Conservation (phyloP, 2,113 vertebrate species). For the Leiothrix lutea region DNA sequence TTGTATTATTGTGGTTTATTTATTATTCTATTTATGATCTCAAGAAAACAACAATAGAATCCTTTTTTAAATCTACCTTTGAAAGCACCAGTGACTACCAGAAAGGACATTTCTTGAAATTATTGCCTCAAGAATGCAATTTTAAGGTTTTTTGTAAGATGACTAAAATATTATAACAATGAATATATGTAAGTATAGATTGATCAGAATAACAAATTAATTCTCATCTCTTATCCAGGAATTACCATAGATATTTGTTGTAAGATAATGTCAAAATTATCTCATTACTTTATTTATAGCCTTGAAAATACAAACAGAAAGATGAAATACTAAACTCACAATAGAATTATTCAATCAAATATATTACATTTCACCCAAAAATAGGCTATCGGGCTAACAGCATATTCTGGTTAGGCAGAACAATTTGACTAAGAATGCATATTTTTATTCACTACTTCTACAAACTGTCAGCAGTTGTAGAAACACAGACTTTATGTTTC, state of each 20-base stretch:
- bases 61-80: background rate
- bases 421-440: background rate
- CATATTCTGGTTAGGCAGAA: background rate
- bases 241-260: background rate
- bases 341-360: background rate
- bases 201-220: background rate
- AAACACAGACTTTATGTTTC: slow-evolving; percentile 10
- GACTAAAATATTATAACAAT: background rate
- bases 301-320: background rate
- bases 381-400: background rate
- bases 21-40: background rate
- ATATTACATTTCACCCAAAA: background rate
- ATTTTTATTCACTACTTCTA: slow-evolving; percentile 31
- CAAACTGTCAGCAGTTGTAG: slow-evolving; percentile 16
- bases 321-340: background rate
- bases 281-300: background rate
- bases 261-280: background rate
- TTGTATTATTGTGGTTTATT: background rate
- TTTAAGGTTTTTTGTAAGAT: background rate
- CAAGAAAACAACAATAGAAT: background rate
- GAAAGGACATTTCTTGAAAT: background rate
- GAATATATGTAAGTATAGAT: background rate
- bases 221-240: background rate
- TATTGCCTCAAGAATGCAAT: background rate
- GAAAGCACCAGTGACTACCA: background rate